Base-by-base conservation (phyloP, 2,888 invertebrate species). In the Sericinus montela region DNA sequence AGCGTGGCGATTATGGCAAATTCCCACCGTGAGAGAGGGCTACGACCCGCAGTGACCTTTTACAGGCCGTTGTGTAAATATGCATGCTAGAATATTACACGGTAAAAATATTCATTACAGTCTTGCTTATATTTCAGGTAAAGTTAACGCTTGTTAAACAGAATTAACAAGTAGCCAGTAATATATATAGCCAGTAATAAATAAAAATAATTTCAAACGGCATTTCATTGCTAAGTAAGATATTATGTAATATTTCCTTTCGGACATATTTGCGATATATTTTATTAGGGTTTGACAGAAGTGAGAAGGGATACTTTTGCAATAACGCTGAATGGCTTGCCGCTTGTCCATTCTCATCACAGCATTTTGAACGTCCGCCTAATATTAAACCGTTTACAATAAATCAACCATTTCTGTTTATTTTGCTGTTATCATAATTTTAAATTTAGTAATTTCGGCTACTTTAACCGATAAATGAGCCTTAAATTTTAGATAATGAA, bases 221-320 rank as follows among this genome's bases (percentile, higher is more conserved):
- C 9, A 38, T 38, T 48, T 41, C 16, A 42, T 44, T 35, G 44
- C 6, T 35, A 44, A 44, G 28, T 35, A 38, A 34, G 32, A 38
- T 44, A 44, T 34, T 49, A 44, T 29, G 43, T 28, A 43, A 48
- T 43, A 48, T 48, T 49, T 44, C 37, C 35, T 39, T 14, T 39
- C 19, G 40, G 41, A 14, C 40, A 45, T 44, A 19, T 44, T 34
- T 49, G 44, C 45, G 41, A 50, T 52, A 55, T 62, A 60, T 65
- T 67, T 70, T 71, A 71, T 67, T 63, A 63, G 64, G 69, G 69
- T 66, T 62, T 62, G 68, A 64, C 67, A 66, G 60, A 60, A 58
- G 63, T 54, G 62, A 62, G 64, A 62, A 60, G 60, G 67, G 67
- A 63, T 66, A 65, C 62, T 60, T 63, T 57, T 58, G 68, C 69